A percentile compares a stretch with the other conserved stretches of the same genome.
phyloP scores from a whole-genome alignment of 2,888 invertebrate species.

The Halictus ligatus region DNA sequence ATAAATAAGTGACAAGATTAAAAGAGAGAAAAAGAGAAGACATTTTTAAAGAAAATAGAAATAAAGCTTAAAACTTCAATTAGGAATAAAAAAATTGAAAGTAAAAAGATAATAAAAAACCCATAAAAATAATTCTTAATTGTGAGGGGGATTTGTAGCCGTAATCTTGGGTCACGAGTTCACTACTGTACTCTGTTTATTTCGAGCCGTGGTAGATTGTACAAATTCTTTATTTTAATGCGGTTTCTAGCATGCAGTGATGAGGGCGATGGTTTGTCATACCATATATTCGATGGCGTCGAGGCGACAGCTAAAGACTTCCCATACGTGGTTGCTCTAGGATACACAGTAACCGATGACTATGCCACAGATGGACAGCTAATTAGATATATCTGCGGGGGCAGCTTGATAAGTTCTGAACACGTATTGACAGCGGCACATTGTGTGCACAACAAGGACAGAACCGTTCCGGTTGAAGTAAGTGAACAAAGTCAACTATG shows the following conservation, averaged over 20 bases:
- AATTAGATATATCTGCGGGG: constrained; percentile 77
- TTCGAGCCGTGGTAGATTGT: not conserved
- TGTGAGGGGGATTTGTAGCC: no score
- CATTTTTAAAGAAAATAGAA: no score
- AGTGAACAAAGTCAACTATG: constrained; percentile 17
- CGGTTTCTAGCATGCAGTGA: constrained; percentile 74
- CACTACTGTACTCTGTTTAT: no score
- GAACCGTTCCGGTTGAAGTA: constrained; percentile 75
- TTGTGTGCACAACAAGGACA: constrained; percentile 76
- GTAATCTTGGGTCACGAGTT: no score
- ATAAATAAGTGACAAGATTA: no score
- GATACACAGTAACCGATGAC: constrained; percentile 63
- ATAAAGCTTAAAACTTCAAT: no score
- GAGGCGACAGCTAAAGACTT: constrained; percentile 73
- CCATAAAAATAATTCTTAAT: no score
- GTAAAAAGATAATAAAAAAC: no score
- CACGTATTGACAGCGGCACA: constrained; percentile 81
- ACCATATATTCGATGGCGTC: constrained; percentile 73
- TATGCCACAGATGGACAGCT: constrained; percentile 33
- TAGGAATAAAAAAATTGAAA: no score
- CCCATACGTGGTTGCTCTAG: constrained; percentile 79
- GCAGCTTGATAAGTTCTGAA: constrained; percentile 76
- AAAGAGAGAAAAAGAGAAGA: no score
- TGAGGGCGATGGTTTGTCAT: constrained; percentile 64
- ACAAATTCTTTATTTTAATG: not conserved